phyloP scores from a whole-genome alignment of 1,140 invertebrate species.

The Euwallacea similis region DNA sequence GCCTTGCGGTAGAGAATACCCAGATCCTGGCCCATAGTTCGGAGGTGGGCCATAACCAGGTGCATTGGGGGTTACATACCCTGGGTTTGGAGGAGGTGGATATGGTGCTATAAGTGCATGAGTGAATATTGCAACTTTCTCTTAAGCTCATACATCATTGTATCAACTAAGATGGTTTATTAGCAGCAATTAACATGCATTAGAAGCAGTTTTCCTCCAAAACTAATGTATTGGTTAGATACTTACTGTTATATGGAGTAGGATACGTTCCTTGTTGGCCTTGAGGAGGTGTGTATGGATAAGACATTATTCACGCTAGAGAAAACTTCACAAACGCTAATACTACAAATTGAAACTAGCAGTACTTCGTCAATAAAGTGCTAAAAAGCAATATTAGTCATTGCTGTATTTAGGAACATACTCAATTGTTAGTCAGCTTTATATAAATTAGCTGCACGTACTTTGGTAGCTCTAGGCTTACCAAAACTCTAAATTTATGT shows the following conservation, averaged over 20 bases:
- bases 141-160: background rate
- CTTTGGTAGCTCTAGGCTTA: no score
- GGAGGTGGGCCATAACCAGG: constrained; percentile 2
- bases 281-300: constrained; percentile 37
- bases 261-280: constrained; percentile 37
- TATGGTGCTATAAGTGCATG: constrained; percentile 1
- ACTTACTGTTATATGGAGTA: constrained; percentile 43
- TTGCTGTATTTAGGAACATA: background rate
- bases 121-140: background rate
- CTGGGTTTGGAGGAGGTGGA: constrained; percentile 1
- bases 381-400: constrained; percentile 1
- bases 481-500: background rate
- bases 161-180: background rate
- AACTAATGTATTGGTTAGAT: background rate
- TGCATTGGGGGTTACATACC: background rate
- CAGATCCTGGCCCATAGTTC: constrained; percentile 8
- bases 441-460: no score
- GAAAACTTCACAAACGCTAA: background rate
- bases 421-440: no score
- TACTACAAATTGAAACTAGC: background rate
- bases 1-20: background rate
- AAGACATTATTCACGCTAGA: constrained; percentile 32
- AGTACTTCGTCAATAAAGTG: background rate
- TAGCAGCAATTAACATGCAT: background rate
- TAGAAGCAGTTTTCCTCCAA: no score